These are phyloP conservation scores for Mythimna loreyi DNA, from an alignment of 2,888 invertebrate genomes.

Conservation along the genomic window DNA sequence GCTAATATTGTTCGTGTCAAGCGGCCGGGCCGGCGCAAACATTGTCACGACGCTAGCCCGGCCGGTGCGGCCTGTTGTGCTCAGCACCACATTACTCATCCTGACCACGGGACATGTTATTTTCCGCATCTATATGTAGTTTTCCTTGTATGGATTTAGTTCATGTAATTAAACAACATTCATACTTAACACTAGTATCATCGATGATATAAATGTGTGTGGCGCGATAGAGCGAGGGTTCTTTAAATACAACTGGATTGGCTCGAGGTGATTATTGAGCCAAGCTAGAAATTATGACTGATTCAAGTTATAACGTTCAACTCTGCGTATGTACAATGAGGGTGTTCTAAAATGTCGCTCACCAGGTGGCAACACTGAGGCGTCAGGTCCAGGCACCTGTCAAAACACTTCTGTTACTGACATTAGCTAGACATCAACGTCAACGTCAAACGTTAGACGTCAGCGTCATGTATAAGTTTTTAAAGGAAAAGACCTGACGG, in stretches of 20 bases:
- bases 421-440: too few relatives aligned
- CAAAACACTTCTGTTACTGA: too few relatives aligned
- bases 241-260: background rate
- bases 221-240: background rate
- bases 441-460: too few relatives aligned
- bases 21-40: slow-evolving; percentile 32
- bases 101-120: background rate
- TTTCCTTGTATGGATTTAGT: slow-evolving; percentile 22
- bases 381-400: too few relatives aligned
- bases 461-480: too few relatives aligned
- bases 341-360: too few relatives aligned
- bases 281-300: too few relatives aligned
- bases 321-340: background rate
- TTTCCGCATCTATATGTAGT: slow-evolving; percentile 14
- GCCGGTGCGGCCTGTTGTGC: too few relatives aligned
- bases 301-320: too few relatives aligned
- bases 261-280: background rate
- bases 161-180: slow-evolving; percentile 10
- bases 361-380: too few relatives aligned
- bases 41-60: slow-evolving; percentile 23
- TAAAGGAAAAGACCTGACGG: too few relatives aligned
- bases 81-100: background rate
- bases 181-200: slow-evolving; percentile 5
- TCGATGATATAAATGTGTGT: background rate
- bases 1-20: slow-evolving; percentile 43